phyloP scores from a whole-genome alignment of 2,797 vertebrate genomes.

The Halcyon leucocephala region DNA sequence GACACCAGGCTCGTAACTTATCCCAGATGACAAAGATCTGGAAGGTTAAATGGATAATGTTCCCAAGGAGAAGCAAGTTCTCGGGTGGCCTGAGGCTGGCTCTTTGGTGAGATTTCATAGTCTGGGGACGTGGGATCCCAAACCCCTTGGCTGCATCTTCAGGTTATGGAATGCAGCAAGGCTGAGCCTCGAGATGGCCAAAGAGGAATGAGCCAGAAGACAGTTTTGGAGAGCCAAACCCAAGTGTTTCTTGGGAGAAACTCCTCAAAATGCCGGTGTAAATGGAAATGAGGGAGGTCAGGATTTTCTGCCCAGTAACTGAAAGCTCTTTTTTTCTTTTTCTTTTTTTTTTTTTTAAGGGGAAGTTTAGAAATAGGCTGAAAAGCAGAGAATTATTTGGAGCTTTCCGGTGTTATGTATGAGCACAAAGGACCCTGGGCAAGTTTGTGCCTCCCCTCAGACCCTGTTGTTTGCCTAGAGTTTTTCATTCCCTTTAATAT shows the following conservation, averaged over 20 bases:
- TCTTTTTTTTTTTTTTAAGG: not conserved
- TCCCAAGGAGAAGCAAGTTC: not conserved
- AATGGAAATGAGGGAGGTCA: not conserved
- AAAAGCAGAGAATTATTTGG: not conserved
- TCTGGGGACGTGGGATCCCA: not conserved
- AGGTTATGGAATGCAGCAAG: not conserved
- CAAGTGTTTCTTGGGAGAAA: not conserved
- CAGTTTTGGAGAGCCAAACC: not conserved
- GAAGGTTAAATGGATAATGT: not conserved
- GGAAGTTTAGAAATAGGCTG: not conserved
- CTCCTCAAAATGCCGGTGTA: not conserved
- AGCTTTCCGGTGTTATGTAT: not conserved
- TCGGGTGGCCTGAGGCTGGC: not conserved
- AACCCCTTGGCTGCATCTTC: not conserved
- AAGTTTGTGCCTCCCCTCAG: not conserved
- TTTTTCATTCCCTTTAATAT: not conserved
- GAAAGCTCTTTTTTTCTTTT: not conserved
- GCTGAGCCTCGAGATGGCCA: not conserved
- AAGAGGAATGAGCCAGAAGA: not conserved
- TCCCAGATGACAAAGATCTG: not conserved
- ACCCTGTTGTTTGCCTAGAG: not conserved
- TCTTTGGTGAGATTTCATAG: not conserved
- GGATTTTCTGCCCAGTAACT: not conserved
- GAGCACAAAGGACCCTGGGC: fast-evolving
- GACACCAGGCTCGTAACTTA: not conserved